phyloP scores from a whole-genome alignment of 2,888 invertebrate genomes.

The Ochropleura leucogaster region DNA sequence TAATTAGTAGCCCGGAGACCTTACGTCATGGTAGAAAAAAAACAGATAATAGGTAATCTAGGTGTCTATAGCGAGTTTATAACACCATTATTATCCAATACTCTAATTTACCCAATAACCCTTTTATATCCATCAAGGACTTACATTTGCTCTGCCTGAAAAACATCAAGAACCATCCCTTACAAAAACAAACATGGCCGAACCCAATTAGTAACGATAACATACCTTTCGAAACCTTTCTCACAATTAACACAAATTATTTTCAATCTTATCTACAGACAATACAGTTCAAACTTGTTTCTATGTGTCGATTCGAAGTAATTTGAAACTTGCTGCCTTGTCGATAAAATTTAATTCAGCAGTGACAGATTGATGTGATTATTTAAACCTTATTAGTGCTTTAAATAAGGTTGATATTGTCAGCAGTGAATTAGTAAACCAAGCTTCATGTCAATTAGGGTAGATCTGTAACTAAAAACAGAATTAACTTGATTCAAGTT shows the following conservation, averaged over 20 bases:
- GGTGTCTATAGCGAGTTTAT: background rate
- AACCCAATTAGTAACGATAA: slow-evolving; percentile 38
- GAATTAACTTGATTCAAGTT: slow-evolving; percentile 15
- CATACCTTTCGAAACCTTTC: slow-evolving; percentile 22
- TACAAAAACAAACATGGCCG: slow-evolving; percentile 23
- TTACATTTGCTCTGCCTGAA: slow-evolving; percentile 9
- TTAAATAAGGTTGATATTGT: background rate
- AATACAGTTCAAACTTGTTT: slow-evolving; percentile 24
- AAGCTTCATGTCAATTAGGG: slow-evolving; percentile 10
- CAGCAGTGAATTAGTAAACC: background rate
- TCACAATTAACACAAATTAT: background rate
- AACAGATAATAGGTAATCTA: background rate
- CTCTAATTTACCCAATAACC: background rate
- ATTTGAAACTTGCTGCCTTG: slow-evolving; percentile 36
- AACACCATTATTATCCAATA: background rate
- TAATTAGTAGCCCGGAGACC: background rate
- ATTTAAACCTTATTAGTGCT: slow-evolving; percentile 20
- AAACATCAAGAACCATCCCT: slow-evolving; percentile 35
- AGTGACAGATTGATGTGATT: background rate
- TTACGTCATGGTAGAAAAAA: too few relatives aligned
- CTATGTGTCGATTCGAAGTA: background rate
- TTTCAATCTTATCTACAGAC: slow-evolving; percentile 4
- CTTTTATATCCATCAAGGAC: slow-evolving; percentile 12
- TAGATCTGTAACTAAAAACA: slow-evolving; percentile 15
- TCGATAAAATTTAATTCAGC: slow-evolving; percentile 31